Percentiles rank a stretch among this genome's conserved stretches.
Evolutionary conservation across 2,113 vertebrate genomes (phyloP).

Genomic region (Lipophrys pholis): DNA sequence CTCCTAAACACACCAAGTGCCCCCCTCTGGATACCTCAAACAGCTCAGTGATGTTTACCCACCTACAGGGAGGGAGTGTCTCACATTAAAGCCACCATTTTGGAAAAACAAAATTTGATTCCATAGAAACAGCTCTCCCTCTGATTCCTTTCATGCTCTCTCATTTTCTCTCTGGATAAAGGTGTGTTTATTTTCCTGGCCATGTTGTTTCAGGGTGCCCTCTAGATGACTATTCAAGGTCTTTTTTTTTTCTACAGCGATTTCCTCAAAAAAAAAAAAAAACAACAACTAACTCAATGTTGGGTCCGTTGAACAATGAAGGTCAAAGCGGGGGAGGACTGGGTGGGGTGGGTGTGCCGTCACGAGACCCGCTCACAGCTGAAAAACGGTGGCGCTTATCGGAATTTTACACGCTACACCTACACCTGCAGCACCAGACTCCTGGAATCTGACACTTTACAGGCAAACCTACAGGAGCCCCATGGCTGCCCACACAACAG

Average conservation of each 20-base stretch:
- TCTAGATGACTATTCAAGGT: background rate
- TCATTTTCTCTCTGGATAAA: slow-evolving; percentile 1
- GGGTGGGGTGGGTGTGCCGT: slow-evolving; percentile 19
- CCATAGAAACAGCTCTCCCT: slow-evolving; percentile 53
- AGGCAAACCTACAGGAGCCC: slow-evolving; percentile 54
- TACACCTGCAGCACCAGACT: slow-evolving; percentile 64
- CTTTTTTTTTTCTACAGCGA: background rate
- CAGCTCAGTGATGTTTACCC: slow-evolving; percentile 67
- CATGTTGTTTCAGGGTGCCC: slow-evolving; percentile 42
- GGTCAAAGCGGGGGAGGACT: background rate
- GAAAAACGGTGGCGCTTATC: slow-evolving; percentile 17
- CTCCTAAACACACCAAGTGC: slow-evolving; percentile 63
- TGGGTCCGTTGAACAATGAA: background rate
- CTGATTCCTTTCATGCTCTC: background rate
- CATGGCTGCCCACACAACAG: slow-evolving; percentile 29
- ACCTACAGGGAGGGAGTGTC: slow-evolving; percentile 70
- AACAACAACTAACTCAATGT: background rate
- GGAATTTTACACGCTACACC: slow-evolving; percentile 77
- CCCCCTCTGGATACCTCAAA: slow-evolving; percentile 69
- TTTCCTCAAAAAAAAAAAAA: slow-evolving; percentile 1
- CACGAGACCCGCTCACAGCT: slow-evolving; percentile 7
- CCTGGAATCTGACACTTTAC: slow-evolving; percentile 70
- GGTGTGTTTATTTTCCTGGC: slow-evolving; percentile 49
- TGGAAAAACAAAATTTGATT: slow-evolving; percentile 64
- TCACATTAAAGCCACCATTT: slow-evolving; percentile 63